Evolutionary conservation across 2,888 invertebrate genomes (phyloP), one percentile per base, ranked within the genome.

Genomic region (Andrena marginata): DNA sequence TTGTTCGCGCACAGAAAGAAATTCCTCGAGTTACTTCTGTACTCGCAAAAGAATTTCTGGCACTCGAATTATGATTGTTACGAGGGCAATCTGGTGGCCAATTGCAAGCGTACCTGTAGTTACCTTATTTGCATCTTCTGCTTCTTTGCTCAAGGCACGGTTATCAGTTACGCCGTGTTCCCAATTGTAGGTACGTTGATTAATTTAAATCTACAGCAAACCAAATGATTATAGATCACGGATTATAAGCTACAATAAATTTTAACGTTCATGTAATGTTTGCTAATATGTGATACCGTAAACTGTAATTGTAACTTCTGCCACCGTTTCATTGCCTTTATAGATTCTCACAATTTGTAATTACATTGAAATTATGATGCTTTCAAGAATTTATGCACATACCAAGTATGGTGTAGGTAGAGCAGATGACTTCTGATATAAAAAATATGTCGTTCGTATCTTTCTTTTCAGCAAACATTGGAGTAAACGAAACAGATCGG

Each of bases 401-500:
- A 42, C 13, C 42, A 42, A 13, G 10, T 42, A 7, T n/a, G n/a
- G n/a, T 51, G n/a, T 51, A n/a, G 51, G 5, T n/a, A 51, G 20
- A 35, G 0, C 7, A 51, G 20, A n/a, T 20, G 51, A 16, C 20
- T 51, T 20, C n/a, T 54, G 6, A 54, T 26, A 56, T 23, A 56
- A 56, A 10, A 33, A 51, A 33, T 51, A 68, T 5, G 6, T 54
- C 16, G 23, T 54, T 23, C 0, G 20, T 23, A 13, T 23, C 2
- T 42, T 49, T 23, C 4, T 72, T 72, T 20, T 16, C 54, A 79
- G 75, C 1, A 23, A 69, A 69, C 13, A 31, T 51, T 2, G 83
- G 79, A 4, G 79, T n/a, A 31, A 88, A 91, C 26, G 84, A 68
- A 23, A 84, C 87, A 10, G 87, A 91, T 1, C 87, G 90, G 63